These are phyloP conservation scores for Blomia tropicalis DNA, from an alignment of 2,888 invertebrate species.

Conservation along the genomic window DNA sequence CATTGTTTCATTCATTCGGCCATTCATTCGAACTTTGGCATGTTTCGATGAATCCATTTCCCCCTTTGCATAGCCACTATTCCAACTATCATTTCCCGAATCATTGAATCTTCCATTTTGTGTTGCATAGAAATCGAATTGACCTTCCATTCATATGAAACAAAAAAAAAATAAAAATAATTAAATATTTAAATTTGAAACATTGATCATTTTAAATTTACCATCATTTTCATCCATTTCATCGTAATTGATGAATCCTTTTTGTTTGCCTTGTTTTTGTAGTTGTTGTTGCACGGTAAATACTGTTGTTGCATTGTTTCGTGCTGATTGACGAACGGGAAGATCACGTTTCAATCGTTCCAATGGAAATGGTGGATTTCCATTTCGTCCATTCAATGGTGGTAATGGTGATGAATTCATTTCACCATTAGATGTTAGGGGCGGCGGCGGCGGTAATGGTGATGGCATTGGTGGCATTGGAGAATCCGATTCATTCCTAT, in stretches of 20 bases:
- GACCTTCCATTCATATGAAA: not conserved
- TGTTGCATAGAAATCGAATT: not conserved
- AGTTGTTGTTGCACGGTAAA: not conserved
- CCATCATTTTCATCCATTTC: not conserved
- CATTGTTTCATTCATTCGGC: not conserved
- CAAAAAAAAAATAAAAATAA: not conserved
- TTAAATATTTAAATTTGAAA: no score
- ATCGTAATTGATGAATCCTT: not conserved
- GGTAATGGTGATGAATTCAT: not conserved
- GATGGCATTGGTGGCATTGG: not conserved
- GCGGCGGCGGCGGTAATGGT: not conserved
- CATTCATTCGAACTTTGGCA: not conserved
- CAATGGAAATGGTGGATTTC: not conserved
- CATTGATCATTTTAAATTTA: not conserved
- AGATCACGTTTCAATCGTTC: conserved; percentile 3
- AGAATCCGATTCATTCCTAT: not conserved
- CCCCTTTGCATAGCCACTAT: not conserved
- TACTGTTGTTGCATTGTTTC: no score
- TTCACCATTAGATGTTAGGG: no score
- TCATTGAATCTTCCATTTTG: conserved; percentile 1
- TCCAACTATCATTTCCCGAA: conserved; percentile 4
- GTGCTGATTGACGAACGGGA: not conserved
- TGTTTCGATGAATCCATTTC: not conserved
- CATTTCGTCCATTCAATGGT: not conserved
- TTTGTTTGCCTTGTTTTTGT: not conserved